Percentiles rank a stretch among this genome's conserved stretches.
Conservation (phyloP, 2,888 invertebrate genomes). For the Phengaris arion region DNA sequence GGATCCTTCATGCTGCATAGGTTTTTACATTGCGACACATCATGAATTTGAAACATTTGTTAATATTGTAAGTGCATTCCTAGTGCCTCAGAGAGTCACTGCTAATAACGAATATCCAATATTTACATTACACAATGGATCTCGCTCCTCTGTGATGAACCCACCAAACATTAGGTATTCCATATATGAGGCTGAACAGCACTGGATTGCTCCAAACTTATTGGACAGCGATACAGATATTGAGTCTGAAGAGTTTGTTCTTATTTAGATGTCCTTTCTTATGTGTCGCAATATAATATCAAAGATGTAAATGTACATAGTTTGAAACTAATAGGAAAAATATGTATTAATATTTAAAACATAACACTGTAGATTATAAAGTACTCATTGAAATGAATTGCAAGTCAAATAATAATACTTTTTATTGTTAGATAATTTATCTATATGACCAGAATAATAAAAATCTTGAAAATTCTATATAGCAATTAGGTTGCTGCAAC, state of each 20-base stretch:
- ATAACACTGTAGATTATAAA: background rate
- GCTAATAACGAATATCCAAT: conserved; percentile 86
- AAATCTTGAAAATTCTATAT: background rate
- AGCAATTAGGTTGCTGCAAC: background rate
- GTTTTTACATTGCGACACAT: conserved; percentile 90
- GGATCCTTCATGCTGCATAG: conserved; percentile 95
- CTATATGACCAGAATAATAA: conserved; percentile 7
- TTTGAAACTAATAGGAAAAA: conserved; percentile 1
- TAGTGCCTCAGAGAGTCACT: conserved; percentile 68
- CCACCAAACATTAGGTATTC: conserved; percentile 78
- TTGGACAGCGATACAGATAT: conserved; percentile 82
- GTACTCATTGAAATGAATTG: background rate
- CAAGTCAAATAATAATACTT: background rate
- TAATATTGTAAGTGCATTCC: conserved; percentile 82
- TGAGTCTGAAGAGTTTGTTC: conserved; percentile 87
- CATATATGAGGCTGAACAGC: conserved; percentile 75
- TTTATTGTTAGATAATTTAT: conserved; percentile 2
- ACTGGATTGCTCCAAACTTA: conserved; percentile 68
- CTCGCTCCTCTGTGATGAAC: conserved; percentile 80
- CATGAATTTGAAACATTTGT: conserved; percentile 88
- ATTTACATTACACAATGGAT: conserved; percentile 89
- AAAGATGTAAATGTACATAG: conserved; percentile 5
- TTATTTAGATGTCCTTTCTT: conserved; percentile 63
- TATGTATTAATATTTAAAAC: background rate
- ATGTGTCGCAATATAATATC: background rate